Percentiles rank a stretch among this genome's conserved stretches.
These are phyloP conservation scores for Drosophila parthenogenetica DNA, from an alignment of 2,888 invertebrate genomes.

Conservation along the genomic window DNA sequence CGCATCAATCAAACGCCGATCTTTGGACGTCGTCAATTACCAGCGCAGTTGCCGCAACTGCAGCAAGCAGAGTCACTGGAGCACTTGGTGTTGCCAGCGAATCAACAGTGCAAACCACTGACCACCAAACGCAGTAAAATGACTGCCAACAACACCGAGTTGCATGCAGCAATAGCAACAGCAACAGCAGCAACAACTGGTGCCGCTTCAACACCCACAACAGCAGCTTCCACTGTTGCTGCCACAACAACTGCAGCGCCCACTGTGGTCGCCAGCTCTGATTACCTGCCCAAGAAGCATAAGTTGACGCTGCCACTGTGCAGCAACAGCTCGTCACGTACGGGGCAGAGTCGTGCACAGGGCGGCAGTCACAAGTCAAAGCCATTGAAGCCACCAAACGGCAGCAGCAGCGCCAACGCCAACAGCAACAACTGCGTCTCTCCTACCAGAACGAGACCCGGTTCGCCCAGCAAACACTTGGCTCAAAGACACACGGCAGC, in stretches of 20 bases:
- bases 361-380: constrained; percentile 33
- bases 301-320: constrained; percentile 61
- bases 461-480: constrained; percentile 63
- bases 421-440: constrained; percentile 35
- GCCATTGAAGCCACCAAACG: constrained; percentile 14
- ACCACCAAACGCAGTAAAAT: constrained; percentile 58
- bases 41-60: constrained; percentile 49
- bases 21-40: constrained; percentile 79
- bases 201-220: background rate
- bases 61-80: constrained; percentile 83
- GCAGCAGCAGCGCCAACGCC: constrained; percentile 6
- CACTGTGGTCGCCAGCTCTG: constrained; percentile 13
- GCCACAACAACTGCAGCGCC: background rate
- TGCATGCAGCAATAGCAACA: constrained; percentile 8
- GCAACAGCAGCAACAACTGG: background rate
- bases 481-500: constrained; percentile 72
- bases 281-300: constrained; percentile 66
- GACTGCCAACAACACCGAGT: constrained; percentile 12
- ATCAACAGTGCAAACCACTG: too few relatives aligned
- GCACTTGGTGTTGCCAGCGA: constrained; percentile 58
- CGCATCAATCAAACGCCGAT: constrained; percentile 85
- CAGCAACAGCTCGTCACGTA: background rate
- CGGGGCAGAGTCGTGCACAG: constrained; percentile 14
- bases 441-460: constrained; percentile 22
- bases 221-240: background rate